Conservation (phyloP, 2,797 vertebrate genomes). For the Danio albolineatus region DNA sequence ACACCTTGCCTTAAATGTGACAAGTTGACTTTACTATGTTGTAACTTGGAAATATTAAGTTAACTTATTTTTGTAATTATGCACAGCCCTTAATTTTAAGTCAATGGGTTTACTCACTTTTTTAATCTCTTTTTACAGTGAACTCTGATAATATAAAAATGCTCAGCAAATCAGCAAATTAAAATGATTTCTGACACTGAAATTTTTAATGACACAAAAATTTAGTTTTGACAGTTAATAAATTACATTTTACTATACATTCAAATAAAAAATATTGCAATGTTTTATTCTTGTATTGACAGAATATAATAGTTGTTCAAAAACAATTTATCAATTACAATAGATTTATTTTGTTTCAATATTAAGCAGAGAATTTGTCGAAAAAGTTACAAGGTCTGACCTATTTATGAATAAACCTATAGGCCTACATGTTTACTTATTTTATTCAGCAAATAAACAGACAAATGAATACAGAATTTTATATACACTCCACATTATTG, state of each 20-base stretch:
- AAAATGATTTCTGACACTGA: not conserved
- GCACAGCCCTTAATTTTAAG: no score
- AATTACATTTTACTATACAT: not conserved
- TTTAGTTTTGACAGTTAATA: not conserved
- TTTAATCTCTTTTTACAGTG: no score
- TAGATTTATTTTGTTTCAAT: slow-evolving; percentile 6
- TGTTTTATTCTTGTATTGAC: no score
- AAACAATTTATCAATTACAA: not conserved
- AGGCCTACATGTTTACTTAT: not conserved
- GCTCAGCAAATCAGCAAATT: not conserved
- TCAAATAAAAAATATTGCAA: not conserved
- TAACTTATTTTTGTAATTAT: no score
- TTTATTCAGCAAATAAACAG: not conserved
- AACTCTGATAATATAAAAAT: not conserved
- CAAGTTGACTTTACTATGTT: no score
- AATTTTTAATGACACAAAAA: not conserved
- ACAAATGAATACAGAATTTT: not conserved
- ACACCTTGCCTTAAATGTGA: no score
- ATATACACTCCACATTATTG: no score
- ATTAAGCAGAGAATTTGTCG: not conserved
- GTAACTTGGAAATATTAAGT: no score
- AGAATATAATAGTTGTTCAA: no score
- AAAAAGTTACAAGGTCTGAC: not conserved
- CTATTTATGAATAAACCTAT: no score
- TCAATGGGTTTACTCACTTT: no score